Evolutionary conservation across 2,113 vertebrate genomes (phyloP).

Genomic region (Carollia perspicillata): DNA sequence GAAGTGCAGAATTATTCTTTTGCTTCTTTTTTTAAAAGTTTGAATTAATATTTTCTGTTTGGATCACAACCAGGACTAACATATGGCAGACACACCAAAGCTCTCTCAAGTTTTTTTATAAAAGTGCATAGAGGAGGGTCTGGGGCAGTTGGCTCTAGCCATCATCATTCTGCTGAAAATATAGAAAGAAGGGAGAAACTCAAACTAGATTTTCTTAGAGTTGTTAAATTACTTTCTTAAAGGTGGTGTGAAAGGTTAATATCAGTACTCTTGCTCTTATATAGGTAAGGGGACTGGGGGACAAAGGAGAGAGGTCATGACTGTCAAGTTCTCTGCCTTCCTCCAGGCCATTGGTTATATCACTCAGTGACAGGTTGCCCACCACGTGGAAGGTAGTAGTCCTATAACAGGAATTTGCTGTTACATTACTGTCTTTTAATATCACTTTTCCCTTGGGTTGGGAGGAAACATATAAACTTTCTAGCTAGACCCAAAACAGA

Average conservation of each 20-base stretch:
- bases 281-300: neutral
- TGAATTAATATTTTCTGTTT: conserved; percentile 29
- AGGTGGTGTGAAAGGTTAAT: neutral
- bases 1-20: neutral
- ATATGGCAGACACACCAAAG: neutral
- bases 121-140: neutral
- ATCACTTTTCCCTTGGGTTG: neutral
- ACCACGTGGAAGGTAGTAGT: neutral
- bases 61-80: neutral
- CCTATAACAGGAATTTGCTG: neutral
- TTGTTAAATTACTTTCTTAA: neutral
- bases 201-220: neutral
- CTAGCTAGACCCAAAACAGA: neutral
- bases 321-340: too few relatives aligned
- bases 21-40: neutral
- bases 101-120: neutral
- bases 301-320: rapidly evolving
- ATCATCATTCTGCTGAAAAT: neutral
- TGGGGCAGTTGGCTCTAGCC: neutral
- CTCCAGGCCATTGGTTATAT: neutral
- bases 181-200: neutral
- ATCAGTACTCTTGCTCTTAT: neutral
- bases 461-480: neutral
- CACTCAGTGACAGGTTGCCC: neutral
- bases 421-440: neutral